Evolutionary conservation across 2,113 vertebrate genomes (phyloP), one percentile per base, ranked within the genome.

Genomic region (Thalassarche chlororhynchos): DNA sequence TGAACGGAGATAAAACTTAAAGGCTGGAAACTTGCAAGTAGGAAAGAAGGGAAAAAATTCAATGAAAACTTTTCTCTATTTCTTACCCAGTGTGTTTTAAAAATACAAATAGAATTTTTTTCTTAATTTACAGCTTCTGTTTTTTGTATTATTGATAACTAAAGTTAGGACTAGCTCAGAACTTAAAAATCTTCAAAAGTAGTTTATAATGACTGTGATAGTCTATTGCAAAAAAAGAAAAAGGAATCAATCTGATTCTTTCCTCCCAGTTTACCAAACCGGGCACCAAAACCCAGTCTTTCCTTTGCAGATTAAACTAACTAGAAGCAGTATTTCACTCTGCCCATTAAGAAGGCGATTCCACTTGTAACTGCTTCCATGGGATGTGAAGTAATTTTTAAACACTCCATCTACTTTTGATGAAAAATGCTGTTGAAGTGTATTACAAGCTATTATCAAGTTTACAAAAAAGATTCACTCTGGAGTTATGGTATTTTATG

Each of bases 401-500:
- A 96, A 68, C 34, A 57, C 38, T 86, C 24, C 24, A 38, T 79
- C 64, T 36, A 88, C 64, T 57, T 91, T 84, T 34, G 42, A 36
- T 95, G 64, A 68, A 95, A 94, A 90, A 76, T 34, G 18, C 28
- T 85, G 49, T 69, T 88, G 65, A 86, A 93, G 68, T 84, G 19
- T 82, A 84, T 88, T 89, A 76, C 58, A 89, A 93, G 75, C 82
- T 92, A 65, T 88, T 93, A 83, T 60, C 75, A 85, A 91, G 52
- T 91, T 93, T 84, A 79, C 84, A 81, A 95, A 95, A 83, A 64
- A 70, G 71, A 89, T 94, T 94, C 79, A 75, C 60, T 92, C 44
- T 70, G 40, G 47, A 84, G 44, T 95, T 94, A 96, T 16, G 36
- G 79, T 89, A 77, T 96, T 96, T 97, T 94, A 80, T 83, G 52